phyloP scores from a whole-genome alignment of 2,113 vertebrate genomes.

The Rhineura floridana region DNA sequence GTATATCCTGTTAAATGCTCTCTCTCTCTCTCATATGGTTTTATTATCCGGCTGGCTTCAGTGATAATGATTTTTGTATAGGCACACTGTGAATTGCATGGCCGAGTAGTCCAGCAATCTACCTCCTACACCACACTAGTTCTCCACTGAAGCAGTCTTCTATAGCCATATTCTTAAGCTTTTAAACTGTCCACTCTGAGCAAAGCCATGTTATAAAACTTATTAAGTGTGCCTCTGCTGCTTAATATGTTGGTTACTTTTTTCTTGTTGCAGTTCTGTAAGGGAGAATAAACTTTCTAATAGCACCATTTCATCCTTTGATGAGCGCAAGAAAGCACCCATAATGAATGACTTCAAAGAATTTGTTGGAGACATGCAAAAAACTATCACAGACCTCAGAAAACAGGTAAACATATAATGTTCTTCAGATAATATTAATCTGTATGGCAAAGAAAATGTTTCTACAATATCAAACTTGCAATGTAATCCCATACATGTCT shows the following conservation, averaged over 20 bases:
- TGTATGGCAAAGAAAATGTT: background rate
- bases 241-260: background rate
- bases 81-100: too few species aligned
- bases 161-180: background rate
- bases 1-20: too few species aligned
- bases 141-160: background rate
- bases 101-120: background rate
- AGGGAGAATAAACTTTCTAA: slow-evolving; percentile 57
- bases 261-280: slow-evolving; percentile 66
- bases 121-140: background rate
- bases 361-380: slow-evolving; percentile 93
- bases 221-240: background rate
- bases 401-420: slow-evolving; percentile 80
- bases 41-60: background rate
- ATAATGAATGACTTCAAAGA: slow-evolving; percentile 88
- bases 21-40: background rate
- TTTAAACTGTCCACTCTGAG: background rate
- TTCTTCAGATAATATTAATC: background rate
- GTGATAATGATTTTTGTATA: background rate
- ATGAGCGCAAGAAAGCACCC: slow-evolving; percentile 66
- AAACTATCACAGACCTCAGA: slow-evolving; percentile 93
- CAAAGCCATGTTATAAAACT: background rate
- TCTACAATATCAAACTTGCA: background rate
- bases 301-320: slow-evolving; percentile 77
- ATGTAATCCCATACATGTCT: background rate